Evolutionary conservation across 2,113 vertebrate species (phyloP).

Genomic region (Miniopterus natalensis): DNA sequence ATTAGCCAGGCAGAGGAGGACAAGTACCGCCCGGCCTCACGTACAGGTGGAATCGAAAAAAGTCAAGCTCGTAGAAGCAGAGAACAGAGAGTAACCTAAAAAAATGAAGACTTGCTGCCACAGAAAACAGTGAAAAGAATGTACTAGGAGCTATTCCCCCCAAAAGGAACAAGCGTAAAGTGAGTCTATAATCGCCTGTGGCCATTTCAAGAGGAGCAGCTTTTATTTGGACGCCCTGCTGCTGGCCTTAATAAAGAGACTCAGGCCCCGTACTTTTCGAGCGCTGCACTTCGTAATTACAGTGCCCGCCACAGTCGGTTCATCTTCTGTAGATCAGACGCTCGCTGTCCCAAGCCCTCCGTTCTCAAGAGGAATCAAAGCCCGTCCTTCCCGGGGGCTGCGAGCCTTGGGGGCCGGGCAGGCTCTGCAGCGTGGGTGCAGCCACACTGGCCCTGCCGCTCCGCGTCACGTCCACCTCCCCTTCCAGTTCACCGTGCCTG

Average conservation of each 20-base stretch:
- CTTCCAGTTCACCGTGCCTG: constrained; percentile 30
- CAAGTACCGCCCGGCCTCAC: not conserved
- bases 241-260: constrained; percentile 45
- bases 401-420: not conserved
- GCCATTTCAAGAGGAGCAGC: constrained; percentile 1
- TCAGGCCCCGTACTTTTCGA: not conserved
- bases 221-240: not conserved
- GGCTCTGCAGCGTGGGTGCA: not conserved
- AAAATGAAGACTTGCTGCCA: not conserved
- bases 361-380: constrained; percentile 26
- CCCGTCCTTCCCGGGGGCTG: not conserved
- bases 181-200: not conserved
- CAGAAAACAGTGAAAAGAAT: constrained; percentile 58
- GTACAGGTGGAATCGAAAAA: not conserved
- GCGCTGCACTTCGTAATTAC: constrained; percentile 13
- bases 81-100: not conserved
- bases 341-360: constrained; percentile 42
- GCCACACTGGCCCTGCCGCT: not conserved
- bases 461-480: constrained; percentile 34
- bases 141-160: not conserved
- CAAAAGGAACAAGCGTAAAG: not conserved
- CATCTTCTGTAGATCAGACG: not conserved
- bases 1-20: not conserved
- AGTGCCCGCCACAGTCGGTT: constrained; percentile 4
- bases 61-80: not conserved